A percentile compares a stretch with the other conserved stretches of the same genome.
Conservation (phyloP, 2,888 invertebrate genomes). For the Strigamia crassipes region DNA sequence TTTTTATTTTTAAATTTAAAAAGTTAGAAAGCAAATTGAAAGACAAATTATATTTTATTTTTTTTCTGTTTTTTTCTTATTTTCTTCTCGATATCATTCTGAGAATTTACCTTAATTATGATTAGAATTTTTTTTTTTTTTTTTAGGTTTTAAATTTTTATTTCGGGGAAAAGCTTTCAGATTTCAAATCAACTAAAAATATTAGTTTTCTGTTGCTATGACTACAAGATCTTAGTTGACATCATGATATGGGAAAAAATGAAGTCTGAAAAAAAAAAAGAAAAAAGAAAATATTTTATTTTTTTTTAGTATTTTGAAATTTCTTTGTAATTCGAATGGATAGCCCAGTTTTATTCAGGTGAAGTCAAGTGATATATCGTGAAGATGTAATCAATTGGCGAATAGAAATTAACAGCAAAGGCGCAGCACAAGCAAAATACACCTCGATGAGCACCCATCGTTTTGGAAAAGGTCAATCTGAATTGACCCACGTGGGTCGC, state of each 20-base stretch:
- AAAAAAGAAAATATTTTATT: not conserved
- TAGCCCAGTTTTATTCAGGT: conserved; percentile 9
- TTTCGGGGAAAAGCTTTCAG: too few species aligned
- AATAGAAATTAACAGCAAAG: conserved; percentile 15
- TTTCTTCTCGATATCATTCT: not conserved
- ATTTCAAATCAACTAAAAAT: not conserved
- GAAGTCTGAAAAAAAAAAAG: not conserved
- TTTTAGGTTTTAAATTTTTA: too few species aligned
- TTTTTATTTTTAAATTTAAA: too few species aligned
- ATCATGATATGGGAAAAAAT: not conserved
- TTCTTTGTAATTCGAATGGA: not conserved
- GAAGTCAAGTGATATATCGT: conserved; percentile 24
- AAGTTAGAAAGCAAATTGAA: too few species aligned
- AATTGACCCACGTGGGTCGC: conserved; percentile 29
- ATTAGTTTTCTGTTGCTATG: not conserved
- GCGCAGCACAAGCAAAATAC: not conserved
- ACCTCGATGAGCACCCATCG: conserved; percentile 27
- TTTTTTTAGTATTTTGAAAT: not conserved
- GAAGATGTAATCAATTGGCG: conserved; percentile 24
- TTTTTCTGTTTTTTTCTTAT: not conserved
- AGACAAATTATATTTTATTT: too few species aligned
- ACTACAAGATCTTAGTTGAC: not conserved
- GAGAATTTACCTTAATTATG: not conserved
- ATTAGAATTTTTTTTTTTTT: not conserved
- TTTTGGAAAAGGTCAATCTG: conserved; percentile 27